phyloP scores from a whole-genome alignment of 2,888 invertebrate genomes.

The Lasioglossum zephyrum region DNA sequence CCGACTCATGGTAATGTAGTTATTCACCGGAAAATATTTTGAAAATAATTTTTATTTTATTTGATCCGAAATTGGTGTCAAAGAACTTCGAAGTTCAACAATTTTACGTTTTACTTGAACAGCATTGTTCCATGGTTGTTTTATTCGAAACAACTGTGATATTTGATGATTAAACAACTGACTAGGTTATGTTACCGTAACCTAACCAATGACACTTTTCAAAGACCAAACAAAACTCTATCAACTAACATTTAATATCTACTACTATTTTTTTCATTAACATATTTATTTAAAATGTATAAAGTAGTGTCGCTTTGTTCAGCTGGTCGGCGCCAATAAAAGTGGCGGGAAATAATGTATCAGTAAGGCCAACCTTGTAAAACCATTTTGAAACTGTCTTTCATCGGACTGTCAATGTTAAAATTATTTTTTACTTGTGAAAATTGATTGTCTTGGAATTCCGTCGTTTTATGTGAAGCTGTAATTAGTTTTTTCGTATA shows the following conservation, averaged over 20 bases:
- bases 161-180: no score
- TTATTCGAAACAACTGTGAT: not conserved
- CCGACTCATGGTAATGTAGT: not conserved
- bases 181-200: not conserved
- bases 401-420: not conserved
- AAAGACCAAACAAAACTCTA: not conserved
- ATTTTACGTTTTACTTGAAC: not conserved
- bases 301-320: not conserved
- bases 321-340: not conserved
- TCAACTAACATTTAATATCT: not conserved
- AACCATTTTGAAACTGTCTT: not conserved
- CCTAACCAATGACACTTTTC: not conserved
- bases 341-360: not conserved
- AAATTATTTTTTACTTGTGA: not conserved
- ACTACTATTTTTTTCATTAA: not conserved
- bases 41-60: not conserved
- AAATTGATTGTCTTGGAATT: not conserved
- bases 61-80: not conserved
- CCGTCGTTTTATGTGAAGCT: not conserved
- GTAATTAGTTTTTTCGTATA: not conserved
- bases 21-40: not conserved
- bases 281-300: not conserved
- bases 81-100: not conserved
- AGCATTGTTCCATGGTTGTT: not conserved
- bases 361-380: not conserved